phyloP scores from a whole-genome alignment of 2,113 vertebrate species.

The Pomatostomus ruficeps region DNA sequence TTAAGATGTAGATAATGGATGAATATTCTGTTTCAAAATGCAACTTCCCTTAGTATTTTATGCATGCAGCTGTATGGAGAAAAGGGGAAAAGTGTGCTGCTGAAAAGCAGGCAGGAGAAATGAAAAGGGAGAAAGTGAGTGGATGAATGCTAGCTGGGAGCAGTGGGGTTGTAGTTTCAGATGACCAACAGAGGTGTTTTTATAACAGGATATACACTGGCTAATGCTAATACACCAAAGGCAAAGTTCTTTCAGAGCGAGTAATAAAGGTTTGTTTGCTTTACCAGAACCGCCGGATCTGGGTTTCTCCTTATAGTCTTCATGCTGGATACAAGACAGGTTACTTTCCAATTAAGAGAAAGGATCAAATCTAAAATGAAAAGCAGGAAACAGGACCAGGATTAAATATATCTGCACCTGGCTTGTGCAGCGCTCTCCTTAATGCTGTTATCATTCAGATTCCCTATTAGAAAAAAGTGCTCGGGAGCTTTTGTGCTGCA shows the following conservation, averaged over 20 bases:
- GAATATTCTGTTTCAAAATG: not conserved
- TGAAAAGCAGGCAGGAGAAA: not conserved
- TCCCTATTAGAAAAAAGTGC: not conserved
- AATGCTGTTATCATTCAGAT: not conserved
- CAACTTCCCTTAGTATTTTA: not conserved
- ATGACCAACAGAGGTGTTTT: not conserved
- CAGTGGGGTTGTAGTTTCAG: not conserved
- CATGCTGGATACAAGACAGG: not conserved
- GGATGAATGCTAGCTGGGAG: not conserved
- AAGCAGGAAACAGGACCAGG: not conserved
- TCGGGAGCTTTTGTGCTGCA: not conserved
- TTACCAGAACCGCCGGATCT: not conserved
- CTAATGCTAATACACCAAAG: not conserved
- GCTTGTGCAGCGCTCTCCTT: not conserved
- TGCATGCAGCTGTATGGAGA: not conserved
- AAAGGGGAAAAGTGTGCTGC: not conserved
- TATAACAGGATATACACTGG: not conserved
- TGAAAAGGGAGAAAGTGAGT: not conserved
- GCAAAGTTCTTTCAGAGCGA: not conserved
- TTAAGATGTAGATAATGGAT: not conserved
- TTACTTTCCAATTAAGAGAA: not conserved
- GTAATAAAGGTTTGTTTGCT: not conserved
- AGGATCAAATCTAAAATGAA: not conserved
- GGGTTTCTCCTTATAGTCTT: not conserved
- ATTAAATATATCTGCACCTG: not conserved